Base-by-base conservation (phyloP, 30 jellyfish, hydroid and myxozoan species). In the Cassiopea xamachana region DNA sequence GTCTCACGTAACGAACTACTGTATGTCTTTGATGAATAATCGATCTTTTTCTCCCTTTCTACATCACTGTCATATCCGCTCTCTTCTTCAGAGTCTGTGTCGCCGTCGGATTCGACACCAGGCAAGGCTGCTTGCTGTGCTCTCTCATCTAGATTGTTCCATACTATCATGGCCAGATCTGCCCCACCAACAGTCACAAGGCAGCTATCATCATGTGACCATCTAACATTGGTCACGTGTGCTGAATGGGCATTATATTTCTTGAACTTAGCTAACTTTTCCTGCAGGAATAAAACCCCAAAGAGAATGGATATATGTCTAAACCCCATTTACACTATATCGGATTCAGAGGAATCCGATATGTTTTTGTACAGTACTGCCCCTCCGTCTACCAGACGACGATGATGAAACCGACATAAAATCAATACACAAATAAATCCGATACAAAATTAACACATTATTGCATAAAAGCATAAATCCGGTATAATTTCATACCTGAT, bases 41-140 rank as follows among this genome's bases (percentile, higher is more conserved):
- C 98, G 6, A 95, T 95, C 60, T 95, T 95, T 74, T 95, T 95
- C 81, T 95, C 99, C 43, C 99, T 70, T 46, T 91, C 99, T 19
- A 95, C 99, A 88, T 95, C 99, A 70, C 98, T 91, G 93, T 95
- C 99, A 80, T 91, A 95, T 12, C 99, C 99, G 77, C 98, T 84
- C 88, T 95, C 99, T 77, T 91, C 98, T 69, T 95, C 99, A 7
- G 99, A 91, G 72, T 95, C 99, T 17, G 98, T 75, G 83, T 95
- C 99, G 45, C 84, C 96, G 67, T 82, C 96, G 2, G 92, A 84
- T 48, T 77, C 92, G 45, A 73, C 90, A 7, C 76, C 87, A 7
- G 83, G 70, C 39, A 46, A 82, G 15, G 72, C 67, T 15, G 77
- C 91, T 60, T 82, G 48, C 67, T 75, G 70, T 45, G 89, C 75